These are phyloP conservation scores for Macaca fascicularis DNA, from an alignment of 2,113 vertebrate species.

Conservation along the genomic window T2T-MFA8v1.1 NC_088392.1:11518501-11519000, in stretches of 20 bases:
- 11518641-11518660: background rate
- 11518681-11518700: background rate
- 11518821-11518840: background rate
- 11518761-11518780: background rate
- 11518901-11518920: background rate
- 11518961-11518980: slow-evolving; percentile 57
- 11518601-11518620: background rate
- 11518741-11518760: background rate
- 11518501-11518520: no score
- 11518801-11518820: background rate
- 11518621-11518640: background rate
- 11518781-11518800: background rate
- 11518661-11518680: background rate
- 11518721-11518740: background rate
- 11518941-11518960: slow-evolving; percentile 48
- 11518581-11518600: background rate
- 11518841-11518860: background rate
- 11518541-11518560: background rate
- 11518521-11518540: background rate
- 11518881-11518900: background rate
- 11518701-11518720: background rate
- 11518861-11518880: slow-evolving; percentile 3
- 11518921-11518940: slow-evolving; percentile 58
- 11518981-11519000: slow-evolving; percentile 38
- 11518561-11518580: background rate